These are phyloP conservation scores for Aviceda subcristata DNA, from an alignment of 2,113 vertebrate species.

Conservation along the genomic window DNA sequence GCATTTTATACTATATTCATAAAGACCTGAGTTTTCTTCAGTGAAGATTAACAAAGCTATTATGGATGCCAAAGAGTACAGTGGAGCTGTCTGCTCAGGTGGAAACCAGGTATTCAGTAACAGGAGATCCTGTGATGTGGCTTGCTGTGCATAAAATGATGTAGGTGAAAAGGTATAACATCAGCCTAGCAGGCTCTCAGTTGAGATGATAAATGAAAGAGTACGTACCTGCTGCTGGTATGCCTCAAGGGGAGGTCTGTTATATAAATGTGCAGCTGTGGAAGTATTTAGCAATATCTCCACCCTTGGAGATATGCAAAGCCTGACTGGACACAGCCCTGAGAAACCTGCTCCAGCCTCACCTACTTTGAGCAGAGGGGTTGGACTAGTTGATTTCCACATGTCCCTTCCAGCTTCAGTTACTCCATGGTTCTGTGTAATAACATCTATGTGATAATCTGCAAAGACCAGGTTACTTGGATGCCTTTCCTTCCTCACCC, in stretches of 20 bases:
- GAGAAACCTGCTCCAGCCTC: background rate
- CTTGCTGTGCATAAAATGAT: background rate
- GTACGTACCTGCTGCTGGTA: background rate
- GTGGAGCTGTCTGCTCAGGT: background rate
- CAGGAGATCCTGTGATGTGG: background rate
- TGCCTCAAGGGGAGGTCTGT: background rate
- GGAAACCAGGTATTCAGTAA: background rate
- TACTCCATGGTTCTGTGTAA: background rate
- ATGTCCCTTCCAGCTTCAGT: background rate
- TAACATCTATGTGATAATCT: background rate
- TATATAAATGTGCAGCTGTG: background rate
- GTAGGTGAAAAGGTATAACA: background rate
- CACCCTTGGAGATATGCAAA: background rate
- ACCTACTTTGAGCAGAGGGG: background rate
- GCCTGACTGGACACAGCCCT: background rate
- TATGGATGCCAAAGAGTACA: background rate
- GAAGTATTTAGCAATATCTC: background rate
- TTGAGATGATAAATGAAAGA: background rate
- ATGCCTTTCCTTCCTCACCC: background rate
- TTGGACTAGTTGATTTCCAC: background rate
- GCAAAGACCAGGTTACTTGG: background rate
- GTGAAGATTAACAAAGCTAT: background rate
- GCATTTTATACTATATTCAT: background rate
- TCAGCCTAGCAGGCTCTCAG: background rate
- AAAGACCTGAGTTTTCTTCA: background rate